These are phyloP conservation scores for Corvus moneduloides DNA, from an alignment of 2,113 vertebrate genomes.

Conservation along the genomic window DNA sequence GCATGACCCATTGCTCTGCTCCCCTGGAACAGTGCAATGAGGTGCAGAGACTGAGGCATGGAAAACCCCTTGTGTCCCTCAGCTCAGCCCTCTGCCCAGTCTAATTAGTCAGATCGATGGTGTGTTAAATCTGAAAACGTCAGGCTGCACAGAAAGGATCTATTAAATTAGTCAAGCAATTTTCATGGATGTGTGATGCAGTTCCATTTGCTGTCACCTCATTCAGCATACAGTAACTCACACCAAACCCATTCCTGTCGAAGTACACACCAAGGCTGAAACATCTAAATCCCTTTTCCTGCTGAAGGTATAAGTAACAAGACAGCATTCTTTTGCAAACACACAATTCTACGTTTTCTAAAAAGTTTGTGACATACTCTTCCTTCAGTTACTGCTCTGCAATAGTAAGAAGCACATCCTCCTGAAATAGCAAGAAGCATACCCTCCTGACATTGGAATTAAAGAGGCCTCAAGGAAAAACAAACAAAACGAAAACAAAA, in stretches of 20 bases:
- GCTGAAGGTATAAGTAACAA: background rate
- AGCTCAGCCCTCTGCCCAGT: background rate
- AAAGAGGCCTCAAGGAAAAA: background rate
- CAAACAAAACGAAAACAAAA: background rate
- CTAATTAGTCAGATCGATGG: background rate
- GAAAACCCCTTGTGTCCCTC: background rate
- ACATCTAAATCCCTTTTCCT: background rate
- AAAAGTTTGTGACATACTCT: background rate
- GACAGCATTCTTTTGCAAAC: background rate
- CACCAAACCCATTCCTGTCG: background rate
- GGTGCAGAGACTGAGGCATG: fast-evolving
- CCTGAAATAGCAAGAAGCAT: background rate
- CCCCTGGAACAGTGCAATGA: background rate
- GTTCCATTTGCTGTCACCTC: background rate
- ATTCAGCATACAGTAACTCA: background rate
- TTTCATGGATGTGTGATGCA: background rate
- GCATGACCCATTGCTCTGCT: background rate
- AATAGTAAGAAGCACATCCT: background rate
- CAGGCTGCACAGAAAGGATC: background rate
- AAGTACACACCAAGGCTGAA: background rate
- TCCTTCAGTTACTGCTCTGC: background rate
- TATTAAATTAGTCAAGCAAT: background rate
- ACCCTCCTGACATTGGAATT: background rate
- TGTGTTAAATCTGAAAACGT: background rate
- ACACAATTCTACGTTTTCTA: background rate